Evolutionary conservation across 2,797 vertebrate species (phyloP).

Genomic region (Echiichthys vipera): DNA sequence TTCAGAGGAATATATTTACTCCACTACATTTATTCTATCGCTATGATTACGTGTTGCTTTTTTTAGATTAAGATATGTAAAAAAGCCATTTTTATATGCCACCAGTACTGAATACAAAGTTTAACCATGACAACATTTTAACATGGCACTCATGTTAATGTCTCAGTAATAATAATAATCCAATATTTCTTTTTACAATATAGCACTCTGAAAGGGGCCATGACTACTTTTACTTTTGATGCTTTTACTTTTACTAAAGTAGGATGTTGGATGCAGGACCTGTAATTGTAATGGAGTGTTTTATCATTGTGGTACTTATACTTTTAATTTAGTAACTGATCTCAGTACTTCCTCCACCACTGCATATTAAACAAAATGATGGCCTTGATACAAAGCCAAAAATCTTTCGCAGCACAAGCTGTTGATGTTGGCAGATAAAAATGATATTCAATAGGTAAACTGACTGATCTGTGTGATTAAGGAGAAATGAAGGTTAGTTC

Average conservation of each 20-base stretch:
- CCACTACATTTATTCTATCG: not conserved
- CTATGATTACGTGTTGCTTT: not conserved
- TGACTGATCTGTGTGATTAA: not conserved
- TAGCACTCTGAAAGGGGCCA: not conserved
- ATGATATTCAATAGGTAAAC: not conserved
- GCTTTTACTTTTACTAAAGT: no score
- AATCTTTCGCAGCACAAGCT: not conserved
- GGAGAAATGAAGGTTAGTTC: not conserved
- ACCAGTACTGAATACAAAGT: not conserved
- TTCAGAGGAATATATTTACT: not conserved
- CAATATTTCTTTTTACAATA: no score
- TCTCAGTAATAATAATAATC: no score
- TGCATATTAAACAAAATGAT: not conserved
- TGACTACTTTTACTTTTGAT: not conserved
- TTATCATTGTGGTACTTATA: not conserved
- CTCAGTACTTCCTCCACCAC: not conserved
- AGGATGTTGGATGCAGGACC: no score
- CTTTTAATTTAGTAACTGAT: not conserved
- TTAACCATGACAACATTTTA: not conserved
- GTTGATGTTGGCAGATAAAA: constrained; percentile 5
- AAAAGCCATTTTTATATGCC: not conserved
- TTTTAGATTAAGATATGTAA: not conserved
- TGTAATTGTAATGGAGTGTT: no score
- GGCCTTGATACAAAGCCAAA: not conserved
- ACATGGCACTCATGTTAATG: not conserved